Conservation (phyloP, 1,140 invertebrate species). For the Penaeus chinensis region DNA sequence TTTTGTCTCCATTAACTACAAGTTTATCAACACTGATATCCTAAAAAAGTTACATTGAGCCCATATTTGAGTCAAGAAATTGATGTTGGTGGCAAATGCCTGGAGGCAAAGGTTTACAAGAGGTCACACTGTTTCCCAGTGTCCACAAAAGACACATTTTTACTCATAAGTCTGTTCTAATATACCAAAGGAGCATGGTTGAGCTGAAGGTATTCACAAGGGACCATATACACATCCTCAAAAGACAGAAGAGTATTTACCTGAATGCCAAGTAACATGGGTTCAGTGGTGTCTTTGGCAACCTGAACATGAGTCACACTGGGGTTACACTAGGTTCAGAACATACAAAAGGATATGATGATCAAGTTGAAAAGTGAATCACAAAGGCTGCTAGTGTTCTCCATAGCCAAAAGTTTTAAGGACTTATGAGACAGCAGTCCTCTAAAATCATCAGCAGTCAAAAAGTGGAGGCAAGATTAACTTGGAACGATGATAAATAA, state of each 20-base stretch:
- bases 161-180: no score
- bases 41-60: constrained; percentile 3
- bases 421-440: no score
- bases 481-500: neutral
- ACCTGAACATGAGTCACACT: no score
- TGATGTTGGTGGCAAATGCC: constrained; percentile 16
- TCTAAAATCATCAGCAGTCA: no score
- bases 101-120: neutral
- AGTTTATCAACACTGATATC: constrained; percentile 9
- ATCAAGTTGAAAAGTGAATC: no score
- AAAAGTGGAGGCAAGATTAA: no score
- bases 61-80: constrained; percentile 3
- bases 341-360: constrained; percentile 6
- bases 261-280: no score
- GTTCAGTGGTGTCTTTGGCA: no score
- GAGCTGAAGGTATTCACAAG: constrained; percentile 7
- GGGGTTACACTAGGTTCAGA: neutral
- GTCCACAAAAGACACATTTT: constrained; percentile 7
- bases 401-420: neutral
- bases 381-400: constrained; percentile 3
- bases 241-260: no score
- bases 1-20: constrained; percentile 6
- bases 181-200: neutral
- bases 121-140: neutral
- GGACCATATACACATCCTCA: neutral